A percentile compares a stretch with the other conserved stretches of the same genome.
Conservation (phyloP, 2,888 invertebrate species). For the Spodoptera exigua region DNA sequence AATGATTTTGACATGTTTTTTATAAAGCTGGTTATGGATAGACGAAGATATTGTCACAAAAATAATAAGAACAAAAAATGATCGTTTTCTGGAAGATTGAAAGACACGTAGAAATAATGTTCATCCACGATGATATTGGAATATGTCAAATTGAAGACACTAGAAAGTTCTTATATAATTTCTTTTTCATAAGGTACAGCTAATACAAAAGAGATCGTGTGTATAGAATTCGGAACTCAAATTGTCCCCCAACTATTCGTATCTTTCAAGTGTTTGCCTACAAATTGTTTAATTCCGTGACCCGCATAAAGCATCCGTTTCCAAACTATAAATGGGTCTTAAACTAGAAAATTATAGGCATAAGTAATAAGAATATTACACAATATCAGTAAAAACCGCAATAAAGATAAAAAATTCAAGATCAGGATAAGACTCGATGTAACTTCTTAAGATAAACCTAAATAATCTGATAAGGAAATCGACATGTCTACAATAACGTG, state of each 20-base stretch:
- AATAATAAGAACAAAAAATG: too few relatives aligned
- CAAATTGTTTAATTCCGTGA: slow-evolving; percentile 2
- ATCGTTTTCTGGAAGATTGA: too few relatives aligned
- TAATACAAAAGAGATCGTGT: too few relatives aligned
- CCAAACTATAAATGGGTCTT: slow-evolving; percentile 7
- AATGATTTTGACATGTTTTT: too few relatives aligned
- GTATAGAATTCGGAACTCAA: too few relatives aligned
- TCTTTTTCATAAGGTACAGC: too few relatives aligned
- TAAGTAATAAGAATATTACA: not conserved
- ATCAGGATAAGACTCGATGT: slow-evolving; percentile 35
- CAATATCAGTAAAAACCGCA: slow-evolving; percentile 25
- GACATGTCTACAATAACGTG: slow-evolving; percentile 9
- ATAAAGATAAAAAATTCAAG: slow-evolving; percentile 36
- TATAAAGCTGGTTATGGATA: too few relatives aligned
- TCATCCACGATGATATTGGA: too few relatives aligned
- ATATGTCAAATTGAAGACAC: too few relatives aligned
- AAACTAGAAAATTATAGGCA: not conserved
- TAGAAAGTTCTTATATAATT: too few relatives aligned
- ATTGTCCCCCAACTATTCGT: not conserved
- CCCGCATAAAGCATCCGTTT: slow-evolving; percentile 6
- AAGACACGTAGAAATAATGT: too few relatives aligned
- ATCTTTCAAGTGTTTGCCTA: not conserved
- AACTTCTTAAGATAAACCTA: slow-evolving; percentile 18
- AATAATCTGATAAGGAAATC: slow-evolving; percentile 24
- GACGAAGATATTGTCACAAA: too few relatives aligned